These are phyloP conservation scores for Sebastes minor DNA, from an alignment of 2,797 vertebrate genomes.

Conservation along the genomic window DNA sequence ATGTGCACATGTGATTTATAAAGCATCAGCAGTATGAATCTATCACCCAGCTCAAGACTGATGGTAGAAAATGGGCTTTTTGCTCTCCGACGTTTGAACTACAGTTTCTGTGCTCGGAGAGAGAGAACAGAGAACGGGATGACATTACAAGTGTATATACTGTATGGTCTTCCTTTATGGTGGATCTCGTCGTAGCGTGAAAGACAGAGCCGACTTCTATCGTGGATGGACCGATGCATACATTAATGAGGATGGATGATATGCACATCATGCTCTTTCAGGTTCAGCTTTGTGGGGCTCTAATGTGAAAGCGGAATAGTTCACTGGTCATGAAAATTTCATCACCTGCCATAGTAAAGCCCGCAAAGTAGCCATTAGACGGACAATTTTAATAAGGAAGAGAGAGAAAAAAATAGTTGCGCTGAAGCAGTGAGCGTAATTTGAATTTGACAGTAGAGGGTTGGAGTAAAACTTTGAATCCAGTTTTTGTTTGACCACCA, in stretches of 20 bases:
- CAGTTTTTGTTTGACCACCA: slow-evolving; percentile 3
- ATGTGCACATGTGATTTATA: slow-evolving; percentile 28
- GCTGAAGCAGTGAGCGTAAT: slow-evolving; percentile 21
- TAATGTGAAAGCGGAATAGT: slow-evolving; percentile 68
- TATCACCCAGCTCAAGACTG: slow-evolving; percentile 18
- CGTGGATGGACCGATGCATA: slow-evolving; percentile 56
- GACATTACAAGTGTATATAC: slow-evolving; percentile 31
- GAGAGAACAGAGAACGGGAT: slow-evolving; percentile 28
- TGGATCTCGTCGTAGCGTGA: slow-evolving; percentile 19
- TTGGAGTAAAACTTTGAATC: slow-evolving; percentile 38
- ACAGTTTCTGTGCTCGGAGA: not conserved
- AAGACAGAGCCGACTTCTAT: slow-evolving; percentile 26
- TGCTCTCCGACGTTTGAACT: slow-evolving; percentile 17
- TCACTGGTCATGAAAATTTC: slow-evolving; percentile 70
- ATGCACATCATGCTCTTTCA: slow-evolving; percentile 58
- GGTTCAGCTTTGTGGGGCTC: slow-evolving; percentile 43
- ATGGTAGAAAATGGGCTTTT: slow-evolving; percentile 11
- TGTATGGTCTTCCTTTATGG: slow-evolving; percentile 11
- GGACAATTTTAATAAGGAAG: slow-evolving; percentile 60
- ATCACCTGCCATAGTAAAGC: slow-evolving; percentile 56
- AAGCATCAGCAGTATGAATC: slow-evolving; percentile 23
- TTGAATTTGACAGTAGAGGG: slow-evolving; percentile 42
- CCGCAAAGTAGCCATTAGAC: slow-evolving; percentile 68
- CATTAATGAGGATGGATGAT: slow-evolving; percentile 70
- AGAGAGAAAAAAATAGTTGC: slow-evolving; percentile 23